Percentiles rank a stretch among this genome's conserved stretches.
These are phyloP conservation scores for Ischnus inquisitorius DNA, from an alignment of 2,888 invertebrate genomes.

Conservation along the genomic window DNA sequence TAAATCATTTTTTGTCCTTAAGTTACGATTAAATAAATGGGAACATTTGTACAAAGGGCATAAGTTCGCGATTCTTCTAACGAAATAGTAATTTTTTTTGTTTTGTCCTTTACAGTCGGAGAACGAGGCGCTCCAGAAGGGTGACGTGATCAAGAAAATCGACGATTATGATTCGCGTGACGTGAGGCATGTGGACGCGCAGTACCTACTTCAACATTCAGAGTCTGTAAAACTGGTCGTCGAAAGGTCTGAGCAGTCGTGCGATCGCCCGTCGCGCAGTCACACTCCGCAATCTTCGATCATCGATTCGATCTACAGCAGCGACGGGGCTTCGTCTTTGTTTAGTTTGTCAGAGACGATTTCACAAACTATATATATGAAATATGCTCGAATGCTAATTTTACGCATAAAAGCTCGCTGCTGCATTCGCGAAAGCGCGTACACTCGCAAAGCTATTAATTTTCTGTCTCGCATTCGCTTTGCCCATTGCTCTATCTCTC, in stretches of 20 bases:
- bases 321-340: conserved; percentile 78
- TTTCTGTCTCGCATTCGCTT: conserved; percentile 16
- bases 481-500: conserved; percentile 14
- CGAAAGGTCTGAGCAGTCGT: conserved; percentile 88
- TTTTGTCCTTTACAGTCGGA: conserved; percentile 90
- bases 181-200: conserved; percentile 96
- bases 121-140: conserved; percentile 92
- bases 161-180: conserved; percentile 95
- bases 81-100: conserved; percentile 22
- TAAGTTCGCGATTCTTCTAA: neutral
- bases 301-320: conserved; percentile 76
- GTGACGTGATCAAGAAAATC: conserved; percentile 96
- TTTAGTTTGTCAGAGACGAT: conserved; percentile 81
- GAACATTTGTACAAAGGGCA: no score
- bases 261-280: conserved; percentile 73
- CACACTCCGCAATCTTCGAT: conserved; percentile 77
- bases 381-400: conserved; percentile 39
- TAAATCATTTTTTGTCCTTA: no score
- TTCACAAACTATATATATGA: conserved; percentile 30
- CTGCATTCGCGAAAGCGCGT: neutral
- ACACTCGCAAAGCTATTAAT: conserved; percentile 4
- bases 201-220: conserved; percentile 94
- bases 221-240: conserved; percentile 93
- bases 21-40: no score
- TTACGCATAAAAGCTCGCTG: conserved; percentile 16